Base-by-base conservation (phyloP, 2,797 vertebrate genomes). In the Rhinella marina region DNA sequence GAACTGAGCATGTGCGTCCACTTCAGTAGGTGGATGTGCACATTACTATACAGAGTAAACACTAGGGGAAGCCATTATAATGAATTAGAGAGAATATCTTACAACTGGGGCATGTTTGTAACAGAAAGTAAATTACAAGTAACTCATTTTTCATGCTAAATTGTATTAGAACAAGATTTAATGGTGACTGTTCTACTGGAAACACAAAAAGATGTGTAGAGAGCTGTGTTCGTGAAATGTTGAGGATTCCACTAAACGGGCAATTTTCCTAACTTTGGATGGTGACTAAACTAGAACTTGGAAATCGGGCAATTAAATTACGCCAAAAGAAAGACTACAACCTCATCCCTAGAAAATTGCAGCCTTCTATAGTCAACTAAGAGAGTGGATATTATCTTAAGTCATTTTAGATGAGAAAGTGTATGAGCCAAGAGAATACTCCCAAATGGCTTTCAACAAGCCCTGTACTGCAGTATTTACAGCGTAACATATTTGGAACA, bases 381-480 rank as follows among this genome's bases (percentile, higher is more conserved):
- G 19, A n/a, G 13, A 76, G 56, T 61, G 7, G 82, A 84, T 76
- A 76, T 84, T 84, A 76, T 50, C 73, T 76, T 57, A 84, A 84
- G 75, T 66, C 75, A 48, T 41, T 78, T 78, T 68, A 84, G 25
- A 72, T 88, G 87, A 84, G 82, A 88, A 88, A 84, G 25, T 80
- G 29, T 1, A 4, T n/a, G 32, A 25, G 27, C 77, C 87, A 82
- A 79, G 73, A 50, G 21, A 50, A 50, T 23, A 72, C 54, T 84
- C 81, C 87, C 87, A 54, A 27, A 16, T 50, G 82, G 29, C 57
- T 14, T 50, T 12, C 66, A 68, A 11, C 27, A 59, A 78, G 66
- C 52, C 52, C 14, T 52, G 80, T 70, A 88, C 54, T 50, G 13
- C 19, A 84, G 54, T 80, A 88, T 88, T 84, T 88, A 84, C 52